phyloP scores from a whole-genome alignment of 2,797 vertebrate species.

The Sciurus carolinensis region DNA sequence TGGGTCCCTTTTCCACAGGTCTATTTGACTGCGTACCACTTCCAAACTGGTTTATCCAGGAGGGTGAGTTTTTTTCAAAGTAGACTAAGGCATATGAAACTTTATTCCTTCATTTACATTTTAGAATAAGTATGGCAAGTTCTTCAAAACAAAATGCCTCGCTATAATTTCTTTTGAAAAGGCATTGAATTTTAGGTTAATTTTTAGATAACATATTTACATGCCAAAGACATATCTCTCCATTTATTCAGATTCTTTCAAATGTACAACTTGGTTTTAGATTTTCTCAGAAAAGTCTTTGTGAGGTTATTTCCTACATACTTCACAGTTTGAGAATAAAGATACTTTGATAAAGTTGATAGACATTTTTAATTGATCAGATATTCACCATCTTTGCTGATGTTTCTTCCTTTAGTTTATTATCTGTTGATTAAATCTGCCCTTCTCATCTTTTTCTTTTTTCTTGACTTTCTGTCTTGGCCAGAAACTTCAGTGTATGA shows the following conservation, averaged over 20 bases:
- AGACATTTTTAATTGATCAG: not conserved
- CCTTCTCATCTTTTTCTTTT: not conserved
- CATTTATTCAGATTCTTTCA: constrained; percentile 15
- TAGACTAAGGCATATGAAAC: not conserved
- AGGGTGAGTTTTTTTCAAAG: not conserved
- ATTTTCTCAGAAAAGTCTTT: not conserved
- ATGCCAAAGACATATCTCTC: not conserved
- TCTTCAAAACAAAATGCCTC: not conserved
- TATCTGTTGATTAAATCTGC: constrained; percentile 26
- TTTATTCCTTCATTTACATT: not conserved
- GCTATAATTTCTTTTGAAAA: constrained; percentile 40
- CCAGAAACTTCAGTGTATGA: not conserved
- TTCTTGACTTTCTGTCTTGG: not conserved
- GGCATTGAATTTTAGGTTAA: not conserved
- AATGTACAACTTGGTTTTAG: not conserved
- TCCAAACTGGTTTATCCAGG: not conserved
- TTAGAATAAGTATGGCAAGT: not conserved
- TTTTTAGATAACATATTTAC: not conserved
- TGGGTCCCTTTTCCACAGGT: not conserved
- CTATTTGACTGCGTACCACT: not conserved
- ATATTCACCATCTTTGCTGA: not conserved
- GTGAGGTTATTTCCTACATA: not conserved
- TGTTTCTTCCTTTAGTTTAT: constrained; percentile 1
- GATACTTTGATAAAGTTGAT: constrained; percentile 28
- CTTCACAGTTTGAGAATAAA: not conserved